Base-by-base conservation (phyloP, 2,888 invertebrate species). In the Smittia aterrima region DNA sequence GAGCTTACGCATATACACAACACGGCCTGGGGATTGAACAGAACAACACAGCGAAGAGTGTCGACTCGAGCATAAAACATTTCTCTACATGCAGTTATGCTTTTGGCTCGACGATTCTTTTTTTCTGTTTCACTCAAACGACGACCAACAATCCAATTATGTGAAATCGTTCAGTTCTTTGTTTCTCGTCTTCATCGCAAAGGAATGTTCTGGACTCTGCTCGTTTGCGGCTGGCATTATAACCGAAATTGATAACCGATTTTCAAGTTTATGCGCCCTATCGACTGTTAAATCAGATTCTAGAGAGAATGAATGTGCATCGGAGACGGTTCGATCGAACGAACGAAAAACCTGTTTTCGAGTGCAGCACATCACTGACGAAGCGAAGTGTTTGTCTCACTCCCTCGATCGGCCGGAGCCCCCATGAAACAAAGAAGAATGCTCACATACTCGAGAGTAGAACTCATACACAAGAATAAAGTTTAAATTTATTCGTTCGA, bases 401-500 rank as follows among this genome's bases (percentile, higher is more conserved):
- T 47, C 53, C 18, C 27, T 64, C 64, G 22, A 25, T 58, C n/a
- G 18, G 58, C 64, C 18, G 13, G 47, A 47, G 58, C 58, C 58
- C 47, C 58, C 58, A 54, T 71, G 70, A 71, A 54, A 54, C 62
- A 62, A 72, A 72, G 72, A 72, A 40, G 72, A 72, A 40, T 72
- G 72, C 53, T 62, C 58, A 72, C 72, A 72, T 71, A 40, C 25
- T 41, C 71, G 53, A 13, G 16, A 54, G 53, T 24, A 18, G 16
- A 54, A 72, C 72, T 72, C 72, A 72, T 72, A 72, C 72, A 72
- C 58, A 22, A 47, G 47, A 47, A 6, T 47, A 11, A 25, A 68
- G 18, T 54, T 58, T 66, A 74, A 66, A 74, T 41, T 74, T 74
- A 74, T 74, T 74, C 74, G 74, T 74, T 74, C 74, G 66, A 74